phyloP scores from a whole-genome alignment of 2,797 vertebrate species.

The Scarus forsteni region DNA sequence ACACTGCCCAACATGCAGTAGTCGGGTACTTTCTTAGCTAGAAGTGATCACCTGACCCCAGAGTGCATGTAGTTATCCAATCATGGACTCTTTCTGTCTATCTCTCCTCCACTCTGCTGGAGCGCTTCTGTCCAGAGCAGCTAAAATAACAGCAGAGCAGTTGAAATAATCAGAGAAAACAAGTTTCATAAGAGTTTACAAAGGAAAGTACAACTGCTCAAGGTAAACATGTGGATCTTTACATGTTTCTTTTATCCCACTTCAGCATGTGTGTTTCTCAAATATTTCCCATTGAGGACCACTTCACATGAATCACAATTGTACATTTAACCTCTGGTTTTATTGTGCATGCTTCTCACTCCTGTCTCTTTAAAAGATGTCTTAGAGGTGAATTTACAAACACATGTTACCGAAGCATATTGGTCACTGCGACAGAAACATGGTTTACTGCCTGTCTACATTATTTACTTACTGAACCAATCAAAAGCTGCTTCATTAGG shows the following conservation, averaged over 20 bases:
- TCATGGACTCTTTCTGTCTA: slow-evolving; percentile 29
- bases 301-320: slow-evolving; percentile 1
- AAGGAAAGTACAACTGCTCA: slow-evolving; percentile 37
- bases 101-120: slow-evolving; percentile 50
- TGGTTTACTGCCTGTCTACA: not conserved
- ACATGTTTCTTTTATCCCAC: slow-evolving; percentile 36
- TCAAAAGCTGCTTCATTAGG: not conserved
- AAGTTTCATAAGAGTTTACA: slow-evolving; percentile 57
- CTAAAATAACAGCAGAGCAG: slow-evolving; percentile 68
- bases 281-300: not conserved
- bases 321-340: not conserved
- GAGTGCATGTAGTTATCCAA: slow-evolving; percentile 48
- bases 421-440: not conserved
- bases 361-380: not conserved
- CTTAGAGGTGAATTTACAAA: not conserved
- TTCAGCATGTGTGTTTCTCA: not conserved
- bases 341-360: not conserved
- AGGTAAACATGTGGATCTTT: slow-evolving; percentile 53
- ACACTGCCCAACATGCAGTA: not conserved
- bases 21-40: slow-evolving; percentile 28
- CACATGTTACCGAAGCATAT: not conserved
- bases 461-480: slow-evolving; percentile 7
- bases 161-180: slow-evolving; percentile 60
- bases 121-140: slow-evolving; percentile 56
- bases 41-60: slow-evolving; percentile 55